Percentiles rank a stretch among this genome's conserved stretches.
These are phyloP conservation scores for Labrus mixtus DNA, from an alignment of 2,113 vertebrate genomes.

Conservation along the genomic window DNA sequence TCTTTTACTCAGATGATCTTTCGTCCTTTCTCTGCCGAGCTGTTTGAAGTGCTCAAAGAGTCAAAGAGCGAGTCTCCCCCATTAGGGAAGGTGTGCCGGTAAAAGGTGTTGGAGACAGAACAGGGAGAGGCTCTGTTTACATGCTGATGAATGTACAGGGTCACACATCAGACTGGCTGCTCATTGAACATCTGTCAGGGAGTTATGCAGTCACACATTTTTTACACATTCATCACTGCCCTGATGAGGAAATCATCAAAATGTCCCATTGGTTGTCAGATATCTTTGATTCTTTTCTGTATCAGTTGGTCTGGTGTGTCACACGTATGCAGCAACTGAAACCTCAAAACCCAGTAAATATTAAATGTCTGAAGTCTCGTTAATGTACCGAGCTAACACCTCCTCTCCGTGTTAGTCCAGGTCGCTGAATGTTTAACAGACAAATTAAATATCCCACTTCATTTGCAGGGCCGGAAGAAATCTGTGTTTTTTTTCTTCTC, in stretches of 20 bases:
- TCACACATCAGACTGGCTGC: constrained; percentile 8
- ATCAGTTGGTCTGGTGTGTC: no score
- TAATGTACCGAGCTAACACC: neutral
- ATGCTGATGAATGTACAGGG: constrained; percentile 40
- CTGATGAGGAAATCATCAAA: neutral
- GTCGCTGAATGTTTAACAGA: neutral
- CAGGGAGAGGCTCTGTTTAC: constrained; percentile 56
- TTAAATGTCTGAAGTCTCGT: neutral
- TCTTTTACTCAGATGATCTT: constrained; percentile 46
- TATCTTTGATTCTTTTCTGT: no score
- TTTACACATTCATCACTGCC: neutral
- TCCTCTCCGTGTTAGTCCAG: neutral
- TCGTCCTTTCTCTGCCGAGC: constrained; percentile 55
- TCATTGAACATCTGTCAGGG: constrained; percentile 17
- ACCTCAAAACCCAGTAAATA: neutral
- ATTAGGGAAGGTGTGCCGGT: constrained; percentile 39
- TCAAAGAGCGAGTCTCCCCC: constrained; percentile 39
- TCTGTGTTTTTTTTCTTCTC: constrained; percentile 3
- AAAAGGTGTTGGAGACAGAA: constrained; percentile 18
- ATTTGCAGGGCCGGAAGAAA: neutral
- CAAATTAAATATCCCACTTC: neutral
- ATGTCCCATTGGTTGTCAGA: no score
- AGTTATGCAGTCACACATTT: neutral
- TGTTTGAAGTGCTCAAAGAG: constrained; percentile 59
- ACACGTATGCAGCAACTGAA: neutral